These are phyloP conservation scores for Sarcophaga subvicina DNA, from an alignment of 2,888 invertebrate species.

Conservation along the genomic window DNA sequence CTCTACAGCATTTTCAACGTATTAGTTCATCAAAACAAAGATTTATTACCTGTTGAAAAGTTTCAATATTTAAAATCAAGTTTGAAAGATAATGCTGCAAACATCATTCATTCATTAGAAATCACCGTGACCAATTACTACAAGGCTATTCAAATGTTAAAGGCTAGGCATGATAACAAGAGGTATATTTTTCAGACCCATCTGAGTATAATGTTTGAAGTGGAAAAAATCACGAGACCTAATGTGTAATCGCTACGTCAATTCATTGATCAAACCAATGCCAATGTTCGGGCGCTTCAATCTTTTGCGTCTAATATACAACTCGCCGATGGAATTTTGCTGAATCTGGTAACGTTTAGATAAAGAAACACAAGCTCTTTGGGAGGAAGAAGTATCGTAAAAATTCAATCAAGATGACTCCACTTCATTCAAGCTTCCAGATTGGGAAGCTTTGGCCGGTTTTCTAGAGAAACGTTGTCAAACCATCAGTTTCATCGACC, in stretches of 20 bases:
- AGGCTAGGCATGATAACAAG: conserved; percentile 2
- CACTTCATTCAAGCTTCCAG: conserved; percentile 7
- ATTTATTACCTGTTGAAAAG: too few species aligned
- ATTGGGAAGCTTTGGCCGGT: conserved; percentile 36
- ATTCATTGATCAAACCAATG: conserved; percentile 40
- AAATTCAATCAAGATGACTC: conserved; percentile 22
- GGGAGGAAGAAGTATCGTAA: conserved; percentile 44
- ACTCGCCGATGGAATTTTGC: conserved; percentile 45
- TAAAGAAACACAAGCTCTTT: conserved; percentile 40
- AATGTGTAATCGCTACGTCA: conserved; percentile 32
- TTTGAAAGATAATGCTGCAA: too few species aligned
- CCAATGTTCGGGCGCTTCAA: conserved; percentile 50
- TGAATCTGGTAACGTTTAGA: conserved; percentile 48
- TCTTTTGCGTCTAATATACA: conserved; percentile 38
- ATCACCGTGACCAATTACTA: too few species aligned
- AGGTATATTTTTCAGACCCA: conserved; percentile 37
- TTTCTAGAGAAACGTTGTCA: conserved; percentile 38
- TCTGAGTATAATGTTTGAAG: neutral
- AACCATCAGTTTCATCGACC: conserved; percentile 3
- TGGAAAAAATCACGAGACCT: conserved; percentile 24
- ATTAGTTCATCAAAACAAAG: too few species aligned
- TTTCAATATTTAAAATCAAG: too few species aligned
- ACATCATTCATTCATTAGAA: too few species aligned
- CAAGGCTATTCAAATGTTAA: neutral
- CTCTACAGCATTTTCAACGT: too few species aligned